Percentiles rank a stretch among this genome's conserved stretches.
Evolutionary conservation across 1,140 invertebrate genomes (phyloP).

Genomic region (Scaptomyza hsui): DNA sequence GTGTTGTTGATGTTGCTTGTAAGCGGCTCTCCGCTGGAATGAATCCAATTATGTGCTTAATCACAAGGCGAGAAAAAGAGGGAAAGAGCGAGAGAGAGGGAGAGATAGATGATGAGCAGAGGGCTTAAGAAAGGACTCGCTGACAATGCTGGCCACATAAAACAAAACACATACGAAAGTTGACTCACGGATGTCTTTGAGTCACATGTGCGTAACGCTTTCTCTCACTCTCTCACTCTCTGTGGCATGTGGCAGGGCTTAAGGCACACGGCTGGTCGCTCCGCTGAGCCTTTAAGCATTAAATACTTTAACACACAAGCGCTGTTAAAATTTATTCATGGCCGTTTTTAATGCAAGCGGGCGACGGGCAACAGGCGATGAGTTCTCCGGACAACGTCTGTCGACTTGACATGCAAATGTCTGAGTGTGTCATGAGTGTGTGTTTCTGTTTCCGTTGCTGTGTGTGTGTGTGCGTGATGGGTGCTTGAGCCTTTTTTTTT

Average conservation of each 20-base stretch:
- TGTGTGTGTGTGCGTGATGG: slow-evolving; percentile 48
- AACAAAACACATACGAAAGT: slow-evolving; percentile 48
- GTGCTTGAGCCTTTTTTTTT: slow-evolving; percentile 59
- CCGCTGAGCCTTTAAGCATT: slow-evolving; percentile 77
- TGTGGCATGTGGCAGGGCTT: slow-evolving; percentile 73
- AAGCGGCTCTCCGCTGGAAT: slow-evolving; percentile 60
- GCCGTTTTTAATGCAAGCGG: slow-evolving; percentile 71
- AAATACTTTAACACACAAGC: slow-evolving; percentile 82
- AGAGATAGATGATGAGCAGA: slow-evolving; percentile 2
- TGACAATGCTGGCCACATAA: slow-evolving; percentile 56
- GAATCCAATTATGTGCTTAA: slow-evolving; percentile 83
- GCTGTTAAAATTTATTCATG: slow-evolving; percentile 81
- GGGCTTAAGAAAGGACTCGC: slow-evolving; percentile 26
- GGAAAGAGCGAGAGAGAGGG: not conserved
- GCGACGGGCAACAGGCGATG: not conserved
- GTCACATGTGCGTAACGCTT: slow-evolving; percentile 58
- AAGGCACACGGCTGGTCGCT: slow-evolving; percentile 71
- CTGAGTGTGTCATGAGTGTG: slow-evolving; percentile 50
- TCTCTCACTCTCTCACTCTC: slow-evolving; percentile 34
- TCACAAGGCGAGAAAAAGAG: slow-evolving; percentile 49
- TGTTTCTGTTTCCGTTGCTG: slow-evolving; percentile 31
- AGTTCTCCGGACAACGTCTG: slow-evolving; percentile 14
- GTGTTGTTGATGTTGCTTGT: slow-evolving; percentile 58
- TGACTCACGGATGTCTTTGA: slow-evolving; percentile 35
- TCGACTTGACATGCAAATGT: slow-evolving; percentile 78